Conservation (phyloP, 2,888 invertebrate genomes). For the Diplolepis rosae region DNA sequence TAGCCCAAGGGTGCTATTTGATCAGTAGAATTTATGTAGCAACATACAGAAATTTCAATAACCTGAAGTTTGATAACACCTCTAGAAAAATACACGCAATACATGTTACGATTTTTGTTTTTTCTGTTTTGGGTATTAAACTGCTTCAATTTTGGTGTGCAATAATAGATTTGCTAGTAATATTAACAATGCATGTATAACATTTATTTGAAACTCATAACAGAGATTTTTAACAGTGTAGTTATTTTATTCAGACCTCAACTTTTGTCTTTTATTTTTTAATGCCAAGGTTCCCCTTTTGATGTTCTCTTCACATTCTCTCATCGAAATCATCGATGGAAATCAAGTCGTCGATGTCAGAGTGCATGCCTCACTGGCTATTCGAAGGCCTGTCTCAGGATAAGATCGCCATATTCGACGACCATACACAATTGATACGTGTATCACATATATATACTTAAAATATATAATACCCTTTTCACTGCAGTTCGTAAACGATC, state of each 20-base stretch:
- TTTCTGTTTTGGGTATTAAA: no score
- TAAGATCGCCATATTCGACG: slow-evolving; percentile 3
- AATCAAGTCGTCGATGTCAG: slow-evolving; percentile 3
- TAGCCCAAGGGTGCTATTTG: no score
- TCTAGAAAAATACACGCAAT: no score
- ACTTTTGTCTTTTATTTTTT: background rate
- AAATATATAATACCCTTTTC: background rate
- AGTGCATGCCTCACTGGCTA: slow-evolving; percentile 2
- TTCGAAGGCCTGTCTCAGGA: background rate
- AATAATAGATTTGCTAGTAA: no score
- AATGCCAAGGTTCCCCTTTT: background rate
- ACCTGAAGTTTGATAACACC: no score
- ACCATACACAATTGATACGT: background rate
- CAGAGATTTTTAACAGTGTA: no score
- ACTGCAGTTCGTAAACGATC: slow-evolving; percentile 6
- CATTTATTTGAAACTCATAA: no score
- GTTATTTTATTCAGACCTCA: background rate
- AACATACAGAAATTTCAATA: no score
- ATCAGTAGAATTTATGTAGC: no score
- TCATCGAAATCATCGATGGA: background rate
- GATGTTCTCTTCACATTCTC: background rate
- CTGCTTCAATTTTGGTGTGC: no score
- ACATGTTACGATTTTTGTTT: no score
- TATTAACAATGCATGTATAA: no score
- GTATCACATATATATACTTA: background rate